phyloP scores from a whole-genome alignment of 2,113 vertebrate species.

The Hippocampus barbouri region DNA sequence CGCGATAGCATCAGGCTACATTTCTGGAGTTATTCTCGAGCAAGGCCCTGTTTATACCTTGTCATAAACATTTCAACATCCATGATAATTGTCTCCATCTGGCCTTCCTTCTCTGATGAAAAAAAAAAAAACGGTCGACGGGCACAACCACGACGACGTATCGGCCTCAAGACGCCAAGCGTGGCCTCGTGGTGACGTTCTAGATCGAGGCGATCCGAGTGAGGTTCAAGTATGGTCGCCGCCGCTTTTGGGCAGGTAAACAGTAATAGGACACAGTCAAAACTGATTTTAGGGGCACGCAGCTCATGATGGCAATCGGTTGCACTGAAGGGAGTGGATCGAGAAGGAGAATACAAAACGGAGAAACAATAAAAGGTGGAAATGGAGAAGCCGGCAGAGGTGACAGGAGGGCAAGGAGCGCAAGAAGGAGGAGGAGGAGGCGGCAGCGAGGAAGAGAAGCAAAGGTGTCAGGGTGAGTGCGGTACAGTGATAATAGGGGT shows the following conservation, averaged over 20 bases:
- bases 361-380: constrained; percentile 8
- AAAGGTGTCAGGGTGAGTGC: constrained; percentile 49
- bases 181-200: constrained; percentile 27
- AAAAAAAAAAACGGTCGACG: constrained; percentile 51
- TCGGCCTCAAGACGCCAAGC: constrained; percentile 37
- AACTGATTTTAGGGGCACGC: constrained; percentile 57
- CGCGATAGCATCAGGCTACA: constrained; percentile 28
- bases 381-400: constrained; percentile 13
- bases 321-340: constrained; percentile 40
- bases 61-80: constrained; percentile 71
- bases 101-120: constrained; percentile 55
- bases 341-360: constrained; percentile 15
- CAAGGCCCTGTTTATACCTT: constrained; percentile 58
- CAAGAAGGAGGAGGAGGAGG: not conserved
- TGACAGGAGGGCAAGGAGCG: constrained; percentile 37
- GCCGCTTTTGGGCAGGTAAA: constrained; percentile 64
- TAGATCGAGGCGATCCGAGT: constrained; percentile 59
- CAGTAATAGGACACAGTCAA: constrained; percentile 69
- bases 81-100: constrained; percentile 64
- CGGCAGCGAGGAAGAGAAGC: constrained; percentile 37
- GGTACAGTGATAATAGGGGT: constrained; percentile 65
- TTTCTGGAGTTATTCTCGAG: constrained; percentile 56
- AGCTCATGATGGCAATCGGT: constrained; percentile 60
- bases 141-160: constrained; percentile 45
- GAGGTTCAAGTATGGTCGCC: constrained; percentile 46